A percentile compares a stretch with the other conserved stretches of the same genome.
Evolutionary conservation across 1,140 invertebrate genomes (phyloP).

Genomic region (Trichonephila clavata): DNA sequence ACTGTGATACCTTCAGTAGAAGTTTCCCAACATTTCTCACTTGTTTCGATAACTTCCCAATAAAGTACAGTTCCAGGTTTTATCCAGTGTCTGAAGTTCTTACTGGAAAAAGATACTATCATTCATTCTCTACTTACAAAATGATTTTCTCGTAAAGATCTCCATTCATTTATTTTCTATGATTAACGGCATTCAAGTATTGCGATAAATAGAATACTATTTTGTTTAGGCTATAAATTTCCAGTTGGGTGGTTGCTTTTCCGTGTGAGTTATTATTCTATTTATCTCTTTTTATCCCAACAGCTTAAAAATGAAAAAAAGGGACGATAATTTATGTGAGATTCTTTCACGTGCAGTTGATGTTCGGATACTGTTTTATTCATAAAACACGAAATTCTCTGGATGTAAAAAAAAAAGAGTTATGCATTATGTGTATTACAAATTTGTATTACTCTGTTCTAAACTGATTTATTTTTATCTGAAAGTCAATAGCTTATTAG

Average conservation of each 20-base stretch:
- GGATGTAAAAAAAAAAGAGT: too few relatives aligned
- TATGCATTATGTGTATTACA: too few relatives aligned
- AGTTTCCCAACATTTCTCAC: background rate
- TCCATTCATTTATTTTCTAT: conserved; percentile 9
- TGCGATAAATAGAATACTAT: background rate
- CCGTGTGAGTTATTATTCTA: background rate
- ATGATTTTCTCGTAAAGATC: background rate
- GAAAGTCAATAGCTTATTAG: too few relatives aligned
- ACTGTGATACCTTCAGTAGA: background rate
- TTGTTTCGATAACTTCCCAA: conserved; percentile 15
- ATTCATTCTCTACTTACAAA: background rate
- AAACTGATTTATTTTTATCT: too few relatives aligned
- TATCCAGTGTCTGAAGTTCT: background rate
- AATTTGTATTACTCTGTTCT: too few relatives aligned
- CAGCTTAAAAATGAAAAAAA: background rate
- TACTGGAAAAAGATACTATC: background rate
- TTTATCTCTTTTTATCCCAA: background rate
- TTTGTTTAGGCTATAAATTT: background rate
- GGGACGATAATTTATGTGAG: too few relatives aligned
- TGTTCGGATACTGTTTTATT: too few relatives aligned
- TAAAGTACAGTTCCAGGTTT: background rate
- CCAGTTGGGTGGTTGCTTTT: background rate
- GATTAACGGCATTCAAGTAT: background rate
- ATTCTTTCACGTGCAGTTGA: too few relatives aligned
- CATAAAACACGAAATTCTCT: too few relatives aligned